Base-by-base conservation (phyloP, 2,888 invertebrate species). In the Amphipyra tragopoginis region DNA sequence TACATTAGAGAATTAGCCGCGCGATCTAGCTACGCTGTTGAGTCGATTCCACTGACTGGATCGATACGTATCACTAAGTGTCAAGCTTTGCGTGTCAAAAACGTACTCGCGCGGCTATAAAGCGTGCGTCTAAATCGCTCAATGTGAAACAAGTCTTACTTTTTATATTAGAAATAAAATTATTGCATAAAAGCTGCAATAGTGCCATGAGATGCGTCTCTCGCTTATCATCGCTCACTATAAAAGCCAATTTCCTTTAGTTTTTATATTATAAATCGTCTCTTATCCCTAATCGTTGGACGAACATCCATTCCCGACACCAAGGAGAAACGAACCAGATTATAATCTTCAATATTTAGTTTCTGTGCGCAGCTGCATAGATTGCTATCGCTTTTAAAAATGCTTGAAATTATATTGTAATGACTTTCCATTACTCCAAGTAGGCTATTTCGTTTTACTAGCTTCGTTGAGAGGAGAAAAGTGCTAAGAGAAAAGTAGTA, bases 361-460 rank as follows among this genome's bases (percentile, higher is more conserved):
- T 67, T 60, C 72, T 44, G 45, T 45, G 72, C 72, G 39, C 62
- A 72, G 72, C 66, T 72, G 66, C 60, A 60, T 42, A 69, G 66
- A 81, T 80, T 79, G 83, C 80, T 82, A 82, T 82, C 81, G 67
- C 71, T 77, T 84, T 21, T 84, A 85, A 87, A 89, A 86, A 84
- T 80, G 82, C 75, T 86, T 77, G 80, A 84, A 88, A 90, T 88
- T 87, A 86, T 88, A 88, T 83, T 79, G 83, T 88, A 84, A 89
- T 85, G 88, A 79, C 80, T 81, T 85, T 87, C 87, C 86, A 89
- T 90, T 86, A 82, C 79, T 82, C 79, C 82, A 82, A 88, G 85
- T 82, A 79, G 87, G 81, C 87, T 79, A 86, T 90, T 89, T 83
- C 80, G 82, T 87, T 90, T 90, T 87, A 90, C 86, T 81, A 77